Base-by-base conservation (phyloP, 1,140 invertebrate genomes). In the Drosophila tsacasi region DNA sequence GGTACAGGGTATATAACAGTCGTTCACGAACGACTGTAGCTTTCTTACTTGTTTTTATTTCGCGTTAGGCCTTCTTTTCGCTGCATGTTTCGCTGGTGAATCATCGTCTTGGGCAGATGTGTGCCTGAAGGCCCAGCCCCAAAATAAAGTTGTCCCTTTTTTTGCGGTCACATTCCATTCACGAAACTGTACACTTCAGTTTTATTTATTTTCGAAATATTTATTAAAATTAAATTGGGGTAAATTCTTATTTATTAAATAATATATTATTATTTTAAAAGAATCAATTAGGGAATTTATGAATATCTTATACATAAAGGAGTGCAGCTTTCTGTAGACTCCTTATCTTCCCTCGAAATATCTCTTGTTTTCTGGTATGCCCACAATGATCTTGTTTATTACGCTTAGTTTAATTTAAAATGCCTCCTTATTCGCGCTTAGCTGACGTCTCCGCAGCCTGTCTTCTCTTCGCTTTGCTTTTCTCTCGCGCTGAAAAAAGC, bases 381-480 rank as follows among this genome's bases (percentile, higher is more conserved):
- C 49, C 27, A 47, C 46, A 61, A 67, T 62, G 75, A 67, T 79
- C 83, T 77, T 78, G 65, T 76, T 76, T 73, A 52, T 71, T 74
- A 79, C 76, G 76, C 74, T 83, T 79, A 79, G 61, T 76, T 83
- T 79, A 80, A 77, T 79, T 87, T 83, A 76, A 85, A 60, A 71
- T 46, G 64, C 52, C 72, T 79, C 54, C 57, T 69, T 39, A n/a
- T 58, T 55, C n/a, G 23, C 49, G 40, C 40, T 61, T 50, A 23
- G 55, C 25, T 64, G 66, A 64, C 42, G 49, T 63, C 66, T 60
- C 49, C 55, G 30, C 63, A 74, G 62, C 37, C 30, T 44, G 40
- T 32, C 66, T 37, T 60, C 50, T 23, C 65, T 17, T 64, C 52
- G 46, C 49, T 12, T 12, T 17, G 46, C 46, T 23, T 50, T 4